Percentiles rank a stretch among this genome's conserved stretches.
phyloP scores from a whole-genome alignment of 1,140 invertebrate genomes.

The Thaumatotibia leucotreta region DNA sequence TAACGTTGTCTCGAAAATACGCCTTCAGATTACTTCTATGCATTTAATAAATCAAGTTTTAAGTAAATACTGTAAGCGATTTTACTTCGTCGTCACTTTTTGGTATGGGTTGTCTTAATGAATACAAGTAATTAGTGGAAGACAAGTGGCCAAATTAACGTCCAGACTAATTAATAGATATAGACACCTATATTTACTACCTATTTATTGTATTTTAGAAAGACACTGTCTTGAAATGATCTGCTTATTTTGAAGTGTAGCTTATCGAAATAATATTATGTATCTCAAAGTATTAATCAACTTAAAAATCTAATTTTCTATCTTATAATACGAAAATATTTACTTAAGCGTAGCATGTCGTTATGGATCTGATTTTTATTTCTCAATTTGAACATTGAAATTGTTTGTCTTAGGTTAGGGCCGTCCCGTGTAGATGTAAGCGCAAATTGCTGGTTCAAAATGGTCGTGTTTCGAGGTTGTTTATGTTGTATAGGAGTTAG shows the following conservation, averaged over 20 bases:
- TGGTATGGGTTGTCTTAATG: constrained; percentile 29
- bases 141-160: constrained; percentile 73
- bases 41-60: constrained; percentile 7
- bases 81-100: background rate
- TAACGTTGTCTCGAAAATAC: background rate
- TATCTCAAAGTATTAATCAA: background rate
- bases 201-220: constrained; percentile 7
- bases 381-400: background rate
- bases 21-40: background rate
- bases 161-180: constrained; percentile 43
- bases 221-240: background rate
- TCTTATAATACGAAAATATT: background rate
- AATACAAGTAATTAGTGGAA: constrained; percentile 43
- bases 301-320: background rate
- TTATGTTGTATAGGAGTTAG: constrained; percentile 39
- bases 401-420: constrained; percentile 26
- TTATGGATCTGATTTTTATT: background rate
- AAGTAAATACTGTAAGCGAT: background rate
- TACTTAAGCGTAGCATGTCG: background rate
- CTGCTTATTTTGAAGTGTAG: background rate
- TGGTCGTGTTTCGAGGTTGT: constrained; percentile 16
- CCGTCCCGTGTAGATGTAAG: constrained; percentile 48
- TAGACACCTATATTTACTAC: constrained; percentile 26
- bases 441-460: background rate
- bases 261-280: background rate